A percentile compares a stretch with the other conserved stretches of the same genome.
These are phyloP conservation scores for Myathropa florea DNA, from an alignment of 2,888 invertebrate species.

Conservation along the genomic window DNA sequence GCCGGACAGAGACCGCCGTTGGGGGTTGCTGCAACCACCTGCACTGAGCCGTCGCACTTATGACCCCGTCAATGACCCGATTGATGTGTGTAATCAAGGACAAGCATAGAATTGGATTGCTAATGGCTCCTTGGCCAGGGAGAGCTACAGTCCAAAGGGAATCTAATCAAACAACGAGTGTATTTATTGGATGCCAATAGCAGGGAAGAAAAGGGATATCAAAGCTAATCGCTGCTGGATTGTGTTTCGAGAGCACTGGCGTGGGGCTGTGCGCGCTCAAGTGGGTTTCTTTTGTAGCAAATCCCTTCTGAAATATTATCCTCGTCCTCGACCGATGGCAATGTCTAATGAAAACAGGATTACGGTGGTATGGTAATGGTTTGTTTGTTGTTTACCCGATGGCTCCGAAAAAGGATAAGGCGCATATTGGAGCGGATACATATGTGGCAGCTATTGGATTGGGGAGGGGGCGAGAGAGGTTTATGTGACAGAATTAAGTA, in stretches of 20 bases:
- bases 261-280: neutral
- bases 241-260: neutral
- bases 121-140: neutral
- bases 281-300: neutral
- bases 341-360: neutral
- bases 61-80: neutral
- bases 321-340: neutral
- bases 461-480: no score
- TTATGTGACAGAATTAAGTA: no score
- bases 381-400: neutral
- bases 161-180: constrained; percentile 22
- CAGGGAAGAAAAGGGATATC: neutral
- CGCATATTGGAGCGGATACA: neutral
- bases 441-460: neutral
- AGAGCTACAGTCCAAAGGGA: constrained; percentile 9
- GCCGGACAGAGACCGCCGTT: neutral
- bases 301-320: neutral
- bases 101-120: neutral
- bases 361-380: neutral
- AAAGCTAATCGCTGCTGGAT: neutral
- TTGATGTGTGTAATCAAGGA: neutral
- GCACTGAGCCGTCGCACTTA: neutral
- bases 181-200: constrained; percentile 11
- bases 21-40: neutral
- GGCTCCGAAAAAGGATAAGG: neutral